A percentile compares a stretch with the other conserved stretches of the same genome.
Evolutionary conservation across 2,888 invertebrate species (phyloP).

Genomic region (Ypsolopha scabrella): DNA sequence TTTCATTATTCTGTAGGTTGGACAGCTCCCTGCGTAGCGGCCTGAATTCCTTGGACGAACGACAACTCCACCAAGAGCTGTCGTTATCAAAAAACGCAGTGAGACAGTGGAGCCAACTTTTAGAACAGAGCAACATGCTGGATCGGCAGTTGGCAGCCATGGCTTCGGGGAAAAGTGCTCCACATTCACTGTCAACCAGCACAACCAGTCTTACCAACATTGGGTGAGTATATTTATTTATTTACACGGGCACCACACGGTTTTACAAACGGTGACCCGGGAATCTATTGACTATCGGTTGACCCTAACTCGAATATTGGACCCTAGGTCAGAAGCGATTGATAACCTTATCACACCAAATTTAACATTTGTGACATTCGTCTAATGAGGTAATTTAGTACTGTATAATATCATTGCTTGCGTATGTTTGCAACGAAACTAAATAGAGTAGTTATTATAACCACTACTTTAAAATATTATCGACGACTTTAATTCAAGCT

Average conservation of each 20-base stretch:
- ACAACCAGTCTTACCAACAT: constrained; percentile 57
- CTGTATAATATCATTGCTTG: too few species aligned
- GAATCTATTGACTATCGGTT: too few species aligned
- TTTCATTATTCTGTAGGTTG: constrained; percentile 25
- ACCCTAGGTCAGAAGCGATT: too few species aligned
- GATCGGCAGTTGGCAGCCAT: constrained; percentile 59
- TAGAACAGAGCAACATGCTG: constrained; percentile 56
- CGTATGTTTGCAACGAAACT: too few species aligned
- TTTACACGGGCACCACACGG: neutral
- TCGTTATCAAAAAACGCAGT: constrained; percentile 53
- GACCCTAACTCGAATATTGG: too few species aligned
- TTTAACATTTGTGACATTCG: too few species aligned
- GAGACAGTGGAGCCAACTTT: constrained; percentile 59
- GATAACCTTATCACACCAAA: too few species aligned
- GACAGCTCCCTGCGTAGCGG: constrained; percentile 63
- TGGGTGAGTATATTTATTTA: constrained; percentile 39
- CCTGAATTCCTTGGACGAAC: constrained; percentile 59
- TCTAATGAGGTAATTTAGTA: too few species aligned
- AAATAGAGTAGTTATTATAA: too few species aligned
- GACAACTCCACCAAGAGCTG: constrained; percentile 56
- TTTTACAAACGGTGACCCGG: too few species aligned
- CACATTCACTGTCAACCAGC: constrained; percentile 59
- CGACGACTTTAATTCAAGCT: too few species aligned
- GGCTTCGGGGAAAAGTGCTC: constrained; percentile 52
- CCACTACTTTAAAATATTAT: too few species aligned